phyloP scores from a whole-genome alignment of 2,888 invertebrate species.

The Ypsolopha scabrella region DNA sequence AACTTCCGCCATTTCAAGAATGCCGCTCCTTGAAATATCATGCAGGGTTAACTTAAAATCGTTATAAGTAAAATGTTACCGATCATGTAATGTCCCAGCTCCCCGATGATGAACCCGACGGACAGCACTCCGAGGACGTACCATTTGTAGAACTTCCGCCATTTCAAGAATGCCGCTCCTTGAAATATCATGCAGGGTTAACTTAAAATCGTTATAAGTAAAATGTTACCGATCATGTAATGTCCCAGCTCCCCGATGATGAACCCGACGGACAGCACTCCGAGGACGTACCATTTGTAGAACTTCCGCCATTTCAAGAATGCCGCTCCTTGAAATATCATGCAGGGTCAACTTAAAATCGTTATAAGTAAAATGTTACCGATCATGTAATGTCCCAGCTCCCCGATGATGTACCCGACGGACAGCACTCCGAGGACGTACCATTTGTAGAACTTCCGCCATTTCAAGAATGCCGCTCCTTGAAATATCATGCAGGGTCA shows the following conservation, averaged over 20 bases:
- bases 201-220: too few species aligned
- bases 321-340: too few species aligned
- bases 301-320: conserved; percentile 73
- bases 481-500: conserved; percentile 53
- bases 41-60: too few species aligned
- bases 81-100: conserved; percentile 89
- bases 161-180: too few species aligned
- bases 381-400: conserved; percentile 89
- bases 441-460: conserved; percentile 79
- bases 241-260: conserved; percentile 90
- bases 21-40: too few species aligned
- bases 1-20: conserved; percentile 73
- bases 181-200: too few species aligned
- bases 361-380: too few species aligned
- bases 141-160: conserved; percentile 79
- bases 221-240: conserved; percentile 82
- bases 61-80: too few species aligned
- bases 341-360: too few species aligned
- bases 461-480: too few species aligned
- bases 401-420: conserved; percentile 86
- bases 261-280: conserved; percentile 84
- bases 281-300: conserved; percentile 85
- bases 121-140: conserved; percentile 86
- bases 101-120: conserved; percentile 86
- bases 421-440: conserved; percentile 86